Percentiles rank a stretch among this genome's conserved stretches.
Conservation (phyloP, 2,797 vertebrate species). For the Anniella stebbinsi region DNA sequence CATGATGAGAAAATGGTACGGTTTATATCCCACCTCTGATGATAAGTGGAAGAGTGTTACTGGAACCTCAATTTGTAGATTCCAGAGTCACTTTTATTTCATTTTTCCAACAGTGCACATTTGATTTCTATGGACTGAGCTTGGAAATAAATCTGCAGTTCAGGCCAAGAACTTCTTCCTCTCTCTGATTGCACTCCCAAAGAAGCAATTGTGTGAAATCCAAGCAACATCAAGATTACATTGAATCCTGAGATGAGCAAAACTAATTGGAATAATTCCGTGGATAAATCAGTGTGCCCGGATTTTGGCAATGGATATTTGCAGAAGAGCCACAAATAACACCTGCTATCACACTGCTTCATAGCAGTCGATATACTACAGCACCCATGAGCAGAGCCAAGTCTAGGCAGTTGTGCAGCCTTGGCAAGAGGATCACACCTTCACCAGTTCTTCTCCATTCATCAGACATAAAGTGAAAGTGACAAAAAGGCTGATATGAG, state of each 20-base stretch:
- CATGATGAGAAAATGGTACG: slow-evolving; percentile 1
- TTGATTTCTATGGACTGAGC: neutral
- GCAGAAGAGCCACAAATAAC: neutral
- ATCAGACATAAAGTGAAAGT: neutral
- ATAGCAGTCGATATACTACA: neutral
- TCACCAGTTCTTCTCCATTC: neutral
- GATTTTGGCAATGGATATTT: neutral
- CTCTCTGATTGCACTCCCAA: neutral
- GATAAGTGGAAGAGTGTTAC: slow-evolving; percentile 20
- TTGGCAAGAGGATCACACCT: neutral
- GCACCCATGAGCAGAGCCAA: neutral
- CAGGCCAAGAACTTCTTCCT: neutral
- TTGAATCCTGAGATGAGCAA: neutral
- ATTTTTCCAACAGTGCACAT: slow-evolving; percentile 4
- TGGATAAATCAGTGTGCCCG: neutral
- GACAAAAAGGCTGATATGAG: neutral
- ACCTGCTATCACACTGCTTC: neutral
- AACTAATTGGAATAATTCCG: neutral
- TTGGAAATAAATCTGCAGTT: slow-evolving; percentile 2
- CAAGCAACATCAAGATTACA: neutral
- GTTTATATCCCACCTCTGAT: neutral
- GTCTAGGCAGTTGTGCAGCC: neutral
- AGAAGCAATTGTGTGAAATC: neutral
- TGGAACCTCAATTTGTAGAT: slow-evolving; percentile 10
- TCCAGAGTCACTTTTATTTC: slow-evolving; percentile 18